These are phyloP conservation scores for Gallinago solitaria DNA, from an alignment of 2,797 vertebrate species.

Conservation along the genomic window DNA sequence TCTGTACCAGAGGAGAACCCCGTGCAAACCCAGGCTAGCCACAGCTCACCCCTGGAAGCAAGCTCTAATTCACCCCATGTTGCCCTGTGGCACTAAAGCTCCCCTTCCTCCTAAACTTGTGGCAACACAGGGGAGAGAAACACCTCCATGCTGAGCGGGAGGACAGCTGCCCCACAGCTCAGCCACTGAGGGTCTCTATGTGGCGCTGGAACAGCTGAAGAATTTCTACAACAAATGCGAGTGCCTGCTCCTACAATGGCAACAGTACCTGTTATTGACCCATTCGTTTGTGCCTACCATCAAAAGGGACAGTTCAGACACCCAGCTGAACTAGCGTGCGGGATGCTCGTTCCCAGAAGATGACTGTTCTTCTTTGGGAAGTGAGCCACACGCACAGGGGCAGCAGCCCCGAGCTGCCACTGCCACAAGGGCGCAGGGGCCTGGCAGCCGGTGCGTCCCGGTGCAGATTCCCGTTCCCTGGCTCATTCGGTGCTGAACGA, in stretches of 20 bases:
- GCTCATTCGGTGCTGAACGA: rapidly evolving
- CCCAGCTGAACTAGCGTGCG: rapidly evolving
- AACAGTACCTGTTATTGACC: rapidly evolving
- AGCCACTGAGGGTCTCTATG: too few relatives aligned
- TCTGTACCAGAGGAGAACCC: neutral
- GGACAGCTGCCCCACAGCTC: too few relatives aligned
- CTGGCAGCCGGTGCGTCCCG: rapidly evolving
- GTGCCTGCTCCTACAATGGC: too few relatives aligned
- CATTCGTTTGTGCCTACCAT: rapidly evolving
- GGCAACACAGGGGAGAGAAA: too few relatives aligned
- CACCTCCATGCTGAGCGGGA: too few relatives aligned
- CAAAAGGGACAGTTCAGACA: too few relatives aligned
- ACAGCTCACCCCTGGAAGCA: neutral
- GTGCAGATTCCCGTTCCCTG: rapidly evolving
- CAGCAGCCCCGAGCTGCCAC: rapidly evolving
- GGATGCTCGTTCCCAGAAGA: rapidly evolving
- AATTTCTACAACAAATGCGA: too few relatives aligned
- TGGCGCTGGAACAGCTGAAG: too few relatives aligned
- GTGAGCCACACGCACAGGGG: rapidly evolving
- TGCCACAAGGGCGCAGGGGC: rapidly evolving
- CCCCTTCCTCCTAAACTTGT: rapidly evolving
- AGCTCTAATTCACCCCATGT: neutral
- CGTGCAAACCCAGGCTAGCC: rapidly evolving
- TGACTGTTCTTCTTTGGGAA: rapidly evolving
- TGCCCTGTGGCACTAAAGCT: rapidly evolving